Evolutionary conservation across 1,140 invertebrate species (phyloP), one percentile per base, ranked within the genome.

Genomic region (Lepidurus packardi): DNA sequence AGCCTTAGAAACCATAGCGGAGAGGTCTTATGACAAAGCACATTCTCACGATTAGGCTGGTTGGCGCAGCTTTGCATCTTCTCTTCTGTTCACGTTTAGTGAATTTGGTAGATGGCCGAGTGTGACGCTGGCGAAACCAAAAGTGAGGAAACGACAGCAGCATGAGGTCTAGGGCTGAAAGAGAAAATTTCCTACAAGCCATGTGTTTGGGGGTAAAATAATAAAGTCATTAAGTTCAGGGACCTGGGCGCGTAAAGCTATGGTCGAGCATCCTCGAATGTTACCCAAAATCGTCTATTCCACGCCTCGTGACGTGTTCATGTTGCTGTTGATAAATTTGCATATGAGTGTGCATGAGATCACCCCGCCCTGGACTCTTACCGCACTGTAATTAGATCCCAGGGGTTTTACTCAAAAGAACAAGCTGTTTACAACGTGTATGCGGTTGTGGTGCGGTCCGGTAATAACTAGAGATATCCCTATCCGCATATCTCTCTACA

Each of bases 21-120:
- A 65, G 53, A 65, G 16, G 53, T 65, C 53, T 65, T 65, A 16
- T 65, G 53, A 65, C 53, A 16, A 65, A 65, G 53, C 53, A 65
- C 53, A 65, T 65, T 65, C 53, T 65, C 53, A 65, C 53, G 8
- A 65, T 65, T 65, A 21, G 8, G 53, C 5, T n/a, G 47, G 13
- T 47, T 47, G 9, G 16, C 45, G 13, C 53, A 21, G 8, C 53
- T 10, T 13, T 7, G 16, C 13, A 65, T 65, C 34, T 34, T 34
- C 34, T 34, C 34, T 34, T 34, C 2, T 34, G 34, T 34, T 34
- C 34, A 34, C 34, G 34, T 34, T 34, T 34, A 34, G 34, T 34
- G 34, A 34, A 34, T 34, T 34, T 2, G 34, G 3, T 34, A 34
- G 34, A 34, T 34, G 34, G 34, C 34, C 3, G 34, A 34, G 34